Evolutionary conservation across 2,888 invertebrate genomes (phyloP).

Genomic region (Drosophila greeni): DNA sequence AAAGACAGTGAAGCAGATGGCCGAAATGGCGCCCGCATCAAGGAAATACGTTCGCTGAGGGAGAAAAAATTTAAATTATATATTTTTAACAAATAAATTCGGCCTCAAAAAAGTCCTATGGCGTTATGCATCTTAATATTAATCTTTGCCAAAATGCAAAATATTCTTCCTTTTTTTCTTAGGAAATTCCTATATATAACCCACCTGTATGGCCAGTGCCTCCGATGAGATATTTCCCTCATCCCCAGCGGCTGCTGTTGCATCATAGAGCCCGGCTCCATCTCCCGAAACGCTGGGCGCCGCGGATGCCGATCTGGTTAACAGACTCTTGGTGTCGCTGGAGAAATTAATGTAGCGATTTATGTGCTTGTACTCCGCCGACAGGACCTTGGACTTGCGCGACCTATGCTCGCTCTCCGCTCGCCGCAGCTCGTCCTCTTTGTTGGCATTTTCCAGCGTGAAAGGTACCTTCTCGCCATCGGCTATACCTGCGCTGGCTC

Average conservation of each 20-base stretch:
- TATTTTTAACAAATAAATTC: background rate
- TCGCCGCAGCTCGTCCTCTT: constrained; percentile 72
- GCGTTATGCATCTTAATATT: background rate
- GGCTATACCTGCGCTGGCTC: background rate
- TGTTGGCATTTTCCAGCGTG: constrained; percentile 75
- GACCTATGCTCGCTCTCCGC: constrained; percentile 74
- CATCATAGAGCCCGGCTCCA: constrained; percentile 51
- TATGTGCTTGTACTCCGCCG: constrained; percentile 76
- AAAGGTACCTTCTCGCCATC: constrained; percentile 64
- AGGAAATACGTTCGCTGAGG: constrained; percentile 75
- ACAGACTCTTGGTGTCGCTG: constrained; percentile 73
- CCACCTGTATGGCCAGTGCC: constrained; percentile 75
- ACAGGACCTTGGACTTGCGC: constrained; percentile 76
- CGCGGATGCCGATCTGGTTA: constrained; percentile 75
- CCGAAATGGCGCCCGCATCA: constrained; percentile 84
- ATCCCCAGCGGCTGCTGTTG: constrained; percentile 50
- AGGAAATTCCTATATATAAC: background rate
- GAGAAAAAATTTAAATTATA: background rate
- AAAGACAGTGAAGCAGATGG: constrained; percentile 84
- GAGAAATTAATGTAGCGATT: constrained; percentile 75
- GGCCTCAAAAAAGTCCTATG: no score
- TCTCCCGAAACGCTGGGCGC: constrained; percentile 57
- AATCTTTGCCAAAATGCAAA: background rate
- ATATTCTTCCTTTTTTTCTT: background rate
- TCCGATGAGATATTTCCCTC: constrained; percentile 77